phyloP scores from a whole-genome alignment of 2,797 vertebrate genomes.

The Lagocephalus sceleratus region DNA sequence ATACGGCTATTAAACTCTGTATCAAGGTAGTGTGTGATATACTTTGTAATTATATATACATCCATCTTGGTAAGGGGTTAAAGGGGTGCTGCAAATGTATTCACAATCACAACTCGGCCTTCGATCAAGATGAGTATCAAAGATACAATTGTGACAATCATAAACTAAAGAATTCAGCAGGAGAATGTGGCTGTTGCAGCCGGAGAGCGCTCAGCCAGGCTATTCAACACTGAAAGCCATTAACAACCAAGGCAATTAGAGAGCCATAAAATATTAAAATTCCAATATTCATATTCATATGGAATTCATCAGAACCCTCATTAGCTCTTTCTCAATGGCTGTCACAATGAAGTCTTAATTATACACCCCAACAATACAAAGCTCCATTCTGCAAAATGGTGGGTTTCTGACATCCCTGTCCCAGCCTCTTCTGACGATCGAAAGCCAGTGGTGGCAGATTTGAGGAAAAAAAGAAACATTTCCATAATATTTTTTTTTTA shows the following conservation, averaged over 20 bases:
- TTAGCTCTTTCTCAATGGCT: constrained; percentile 70
- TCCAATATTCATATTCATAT: constrained; percentile 72
- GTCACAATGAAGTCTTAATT: constrained; percentile 73
- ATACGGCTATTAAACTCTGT: constrained; percentile 72
- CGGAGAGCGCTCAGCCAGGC: constrained; percentile 40
- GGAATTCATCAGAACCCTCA: constrained; percentile 73
- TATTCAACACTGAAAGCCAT: constrained; percentile 63
- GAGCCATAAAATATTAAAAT: constrained; percentile 75
- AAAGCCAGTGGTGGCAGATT: constrained; percentile 41
- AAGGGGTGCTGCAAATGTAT: constrained; percentile 63
- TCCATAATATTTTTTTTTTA: constrained; percentile 30
- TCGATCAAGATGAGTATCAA: constrained; percentile 48
- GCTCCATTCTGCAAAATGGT: constrained; percentile 66
- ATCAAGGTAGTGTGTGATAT: constrained; percentile 72
- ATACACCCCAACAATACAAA: constrained; percentile 72
- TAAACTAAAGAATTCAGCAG: constrained; percentile 27
- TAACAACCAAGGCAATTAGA: constrained; percentile 72
- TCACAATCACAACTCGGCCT: constrained; percentile 63
- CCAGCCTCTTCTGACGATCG: constrained; percentile 44
- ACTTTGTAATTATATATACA: constrained; percentile 76
- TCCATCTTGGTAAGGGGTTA: constrained; percentile 65
- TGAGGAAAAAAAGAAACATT: constrained; percentile 26
- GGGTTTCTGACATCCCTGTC: constrained; percentile 55
- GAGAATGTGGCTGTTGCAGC: constrained; percentile 34
- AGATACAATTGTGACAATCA: constrained; percentile 41